Base-by-base conservation (phyloP, 2,113 vertebrate genomes). In the Thryonomys swinderianus region DNA sequence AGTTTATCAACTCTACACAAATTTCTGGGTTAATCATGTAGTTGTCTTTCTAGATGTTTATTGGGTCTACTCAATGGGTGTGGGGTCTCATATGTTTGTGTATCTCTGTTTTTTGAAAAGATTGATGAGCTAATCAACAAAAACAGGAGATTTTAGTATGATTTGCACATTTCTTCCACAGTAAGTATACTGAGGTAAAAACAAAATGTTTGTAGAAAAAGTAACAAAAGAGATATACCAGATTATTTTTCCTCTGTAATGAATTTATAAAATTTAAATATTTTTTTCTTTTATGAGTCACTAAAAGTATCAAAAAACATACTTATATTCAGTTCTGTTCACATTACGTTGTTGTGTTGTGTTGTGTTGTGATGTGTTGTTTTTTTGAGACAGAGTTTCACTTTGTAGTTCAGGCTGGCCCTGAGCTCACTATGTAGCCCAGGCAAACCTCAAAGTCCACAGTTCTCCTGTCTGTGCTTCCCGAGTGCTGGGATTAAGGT, bases 241-340 rank as follows among this genome's bases (percentile, higher is more conserved):
- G 11, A 23, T 79, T 17, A 92, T 88, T 83, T 94, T 51, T 95
- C 21, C 51, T 90, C 61, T 66, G 20, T 89, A 94, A 71, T 80
- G 48, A 67, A 92, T 89, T 67, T 80, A 80, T 59, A 85, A 71
- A 92, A 90, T 90, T 91, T 64, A 93, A n/a, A n/a, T n/a, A 86
- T 34, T 37, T 5, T 30, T 93, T 80, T 90, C n/a, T 27, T 95
- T 84, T 51, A 62, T 55, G 81, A 96, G 14, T 83, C 18, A 42
- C 67, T 86, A 85, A 55, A 94, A 88, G 34, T 86, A 7, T 40
- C 53, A 21, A 84, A 94, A 85, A 91, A 81, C 2, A 53, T 74
- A 79, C 83, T 79, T 18, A 0, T 17, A n/a, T 27, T 96, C 21
- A 93, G 37, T 66, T 95, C 53, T 94, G 34, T 37, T 95, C 0